Conservation (phyloP, 1,140 invertebrate genomes). For the Solen grandis region DNA sequence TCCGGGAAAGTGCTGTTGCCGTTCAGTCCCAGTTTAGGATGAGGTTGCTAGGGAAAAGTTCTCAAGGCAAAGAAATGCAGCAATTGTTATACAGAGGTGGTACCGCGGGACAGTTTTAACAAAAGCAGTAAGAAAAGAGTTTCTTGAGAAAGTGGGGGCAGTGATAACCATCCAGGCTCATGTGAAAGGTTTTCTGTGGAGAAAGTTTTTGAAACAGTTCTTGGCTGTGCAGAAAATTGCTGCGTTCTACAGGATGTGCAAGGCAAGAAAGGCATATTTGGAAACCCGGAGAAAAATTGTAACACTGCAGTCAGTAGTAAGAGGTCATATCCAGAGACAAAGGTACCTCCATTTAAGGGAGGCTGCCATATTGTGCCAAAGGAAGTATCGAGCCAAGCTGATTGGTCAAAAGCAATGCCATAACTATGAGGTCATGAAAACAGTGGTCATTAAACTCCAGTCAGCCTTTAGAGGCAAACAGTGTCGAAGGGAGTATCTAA, state of each 20-base stretch:
- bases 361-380: conserved; percentile 13
- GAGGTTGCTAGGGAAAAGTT: conserved; percentile 11
- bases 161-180: conserved; percentile 61
- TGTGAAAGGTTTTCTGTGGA: conserved; percentile 49
- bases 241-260: background rate
- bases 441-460: conserved; percentile 66
- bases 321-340: too few relatives aligned
- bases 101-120: conserved; percentile 44
- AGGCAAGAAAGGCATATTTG: too few relatives aligned
- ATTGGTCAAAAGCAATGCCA: background rate
- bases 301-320: too few relatives aligned
- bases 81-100: conserved; percentile 60
- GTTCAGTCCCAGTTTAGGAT: conserved; percentile 35
- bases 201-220: conserved; percentile 5
- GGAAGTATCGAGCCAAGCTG: conserved; percentile 5
- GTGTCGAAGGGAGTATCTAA: too few relatives aligned
- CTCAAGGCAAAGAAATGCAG: conserved; percentile 45
- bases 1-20: conserved; percentile 22
- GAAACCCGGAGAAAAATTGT: too few relatives aligned
- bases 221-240: background rate
- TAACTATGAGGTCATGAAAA: too few relatives aligned
- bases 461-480: conserved; percentile 47
- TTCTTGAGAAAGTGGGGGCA: conserved; percentile 54
- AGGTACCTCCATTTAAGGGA: conserved; percentile 6
- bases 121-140: conserved; percentile 50